Base-by-base conservation (phyloP, 2,888 invertebrate species). In the Epinotia brunnichana region DNA sequence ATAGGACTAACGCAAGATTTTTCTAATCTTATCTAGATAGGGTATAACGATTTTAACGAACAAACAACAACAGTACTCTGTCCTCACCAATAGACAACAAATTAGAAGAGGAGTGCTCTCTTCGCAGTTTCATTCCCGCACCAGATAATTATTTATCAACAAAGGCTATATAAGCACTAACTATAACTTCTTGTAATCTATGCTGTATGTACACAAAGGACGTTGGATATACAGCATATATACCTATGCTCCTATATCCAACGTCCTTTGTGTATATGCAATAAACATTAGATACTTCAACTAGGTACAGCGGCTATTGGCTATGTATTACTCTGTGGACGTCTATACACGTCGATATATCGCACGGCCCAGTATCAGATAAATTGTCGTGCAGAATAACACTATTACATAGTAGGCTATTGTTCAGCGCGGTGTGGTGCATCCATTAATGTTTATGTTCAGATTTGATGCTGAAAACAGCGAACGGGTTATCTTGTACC, bases 331-430 rank as follows among this genome's bases (percentile, higher is more conserved):
- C 35, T 54, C 66, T 56, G 54, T 56, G 66, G 66, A 66, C 66
- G 54, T 66, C 66, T 66, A 41, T 66, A 66, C 66, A 56, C 66
- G 66, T 66, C 66, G 66, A 66, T 89, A 87, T 86, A 88, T 88
- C 83, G 78, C 83, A 81, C 83, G 83, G 82, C 82, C 82, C 79
- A 77, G 77, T 82, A 91, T 89, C 89, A 84, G 90, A 91, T 91
- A 90, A 89, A 85, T 85, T 79, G 84, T 76, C 74, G 77, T 75
- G 79, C 79, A 82, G 83, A 83, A 84, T 85, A 84, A 87, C 84
- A 85, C 86, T 84, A 87, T 90, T 85, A 88, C 80, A 81, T 82
- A 78, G 84, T 82, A 78, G 84, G 85, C 89, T 84, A 85, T 90
- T 91, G 91, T 90, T 87, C 82, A 71, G 78, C 78, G 76, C 82